Conservation (phyloP, 2,113 vertebrate species). For the Hepsetus odoe region DNA sequence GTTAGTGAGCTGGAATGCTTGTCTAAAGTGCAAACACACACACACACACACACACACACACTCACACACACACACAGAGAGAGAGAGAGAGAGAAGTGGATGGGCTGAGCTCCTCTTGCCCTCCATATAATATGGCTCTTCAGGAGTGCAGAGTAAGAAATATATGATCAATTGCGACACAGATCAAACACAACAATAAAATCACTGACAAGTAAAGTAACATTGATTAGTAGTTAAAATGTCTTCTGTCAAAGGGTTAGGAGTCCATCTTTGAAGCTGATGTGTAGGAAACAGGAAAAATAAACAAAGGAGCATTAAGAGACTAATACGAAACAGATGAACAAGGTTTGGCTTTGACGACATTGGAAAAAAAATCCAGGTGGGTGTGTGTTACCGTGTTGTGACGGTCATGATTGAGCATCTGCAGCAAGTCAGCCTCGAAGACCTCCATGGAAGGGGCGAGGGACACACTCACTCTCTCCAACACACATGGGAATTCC, state of each 20-base stretch:
- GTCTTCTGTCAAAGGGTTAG: no score
- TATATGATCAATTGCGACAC: no score
- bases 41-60: background rate
- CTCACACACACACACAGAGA: slow-evolving; percentile 7
- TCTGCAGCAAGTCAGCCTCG: slow-evolving; percentile 85
- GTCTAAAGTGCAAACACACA: slow-evolving; percentile 36
- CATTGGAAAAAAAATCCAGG: slow-evolving; percentile 28
- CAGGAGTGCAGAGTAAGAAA: no score
- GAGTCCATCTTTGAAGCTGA: no score
- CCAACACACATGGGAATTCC: slow-evolving; percentile 77
- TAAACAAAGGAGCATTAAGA: no score
- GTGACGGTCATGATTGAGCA: slow-evolving; percentile 79
- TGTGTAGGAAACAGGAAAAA: no score
- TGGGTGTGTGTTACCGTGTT: slow-evolving; percentile 76
- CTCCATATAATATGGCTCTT: no score
- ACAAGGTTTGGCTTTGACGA: background rate
- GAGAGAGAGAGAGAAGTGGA: background rate
- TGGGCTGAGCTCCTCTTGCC: background rate
- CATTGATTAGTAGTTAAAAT: no score
- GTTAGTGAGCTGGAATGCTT: slow-evolving; percentile 56
- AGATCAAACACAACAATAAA: no score
- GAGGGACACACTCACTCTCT: slow-evolving; percentile 78
- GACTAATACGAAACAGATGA: no score
- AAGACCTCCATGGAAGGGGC: slow-evolving; percentile 88
- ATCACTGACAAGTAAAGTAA: no score